Percentiles rank a stretch among this genome's conserved stretches.
phyloP scores from a whole-genome alignment of 2,888 invertebrate species.

The Lumbricus terrestris region DNA sequence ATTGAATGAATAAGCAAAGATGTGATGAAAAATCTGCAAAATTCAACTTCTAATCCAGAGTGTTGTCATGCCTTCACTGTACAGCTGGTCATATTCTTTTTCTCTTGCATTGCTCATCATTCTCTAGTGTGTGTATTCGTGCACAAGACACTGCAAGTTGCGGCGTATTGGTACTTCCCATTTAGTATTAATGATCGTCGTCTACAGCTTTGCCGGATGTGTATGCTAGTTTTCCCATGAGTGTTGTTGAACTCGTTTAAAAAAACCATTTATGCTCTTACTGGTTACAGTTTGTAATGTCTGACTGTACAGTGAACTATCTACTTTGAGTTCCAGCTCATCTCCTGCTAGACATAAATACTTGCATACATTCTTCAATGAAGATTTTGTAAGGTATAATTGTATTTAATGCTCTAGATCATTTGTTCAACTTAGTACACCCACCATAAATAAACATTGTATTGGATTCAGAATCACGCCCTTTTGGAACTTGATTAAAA shows the following conservation, averaged over 20 bases:
- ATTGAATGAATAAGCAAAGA: too few species aligned
- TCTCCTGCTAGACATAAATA: not conserved
- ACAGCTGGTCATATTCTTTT: not conserved
- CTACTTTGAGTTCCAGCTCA: not conserved
- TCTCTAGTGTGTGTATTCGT: not conserved
- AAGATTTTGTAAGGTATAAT: not conserved
- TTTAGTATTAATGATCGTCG: not conserved
- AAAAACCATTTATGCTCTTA: not conserved
- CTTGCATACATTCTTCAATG: not conserved
- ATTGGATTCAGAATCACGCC: too few species aligned
- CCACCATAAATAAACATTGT: too few species aligned
- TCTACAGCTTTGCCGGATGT: not conserved
- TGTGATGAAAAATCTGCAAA: not conserved
- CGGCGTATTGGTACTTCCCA: not conserved
- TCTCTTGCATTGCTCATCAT: not conserved
- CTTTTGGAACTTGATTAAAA: too few species aligned
- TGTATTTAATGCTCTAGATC: not conserved
- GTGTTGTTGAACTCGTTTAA: not conserved
- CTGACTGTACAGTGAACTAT: not conserved
- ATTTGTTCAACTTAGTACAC: not conserved
- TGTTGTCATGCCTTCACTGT: not conserved
- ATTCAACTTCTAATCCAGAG: not conserved
- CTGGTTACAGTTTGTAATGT: not conserved
- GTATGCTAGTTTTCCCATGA: not conserved
- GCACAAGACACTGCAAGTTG: not conserved